Percentiles rank a stretch among this genome's conserved stretches.
Conservation (phyloP, 2,113 vertebrate genomes). For the Macaca fascicularis region DNA sequence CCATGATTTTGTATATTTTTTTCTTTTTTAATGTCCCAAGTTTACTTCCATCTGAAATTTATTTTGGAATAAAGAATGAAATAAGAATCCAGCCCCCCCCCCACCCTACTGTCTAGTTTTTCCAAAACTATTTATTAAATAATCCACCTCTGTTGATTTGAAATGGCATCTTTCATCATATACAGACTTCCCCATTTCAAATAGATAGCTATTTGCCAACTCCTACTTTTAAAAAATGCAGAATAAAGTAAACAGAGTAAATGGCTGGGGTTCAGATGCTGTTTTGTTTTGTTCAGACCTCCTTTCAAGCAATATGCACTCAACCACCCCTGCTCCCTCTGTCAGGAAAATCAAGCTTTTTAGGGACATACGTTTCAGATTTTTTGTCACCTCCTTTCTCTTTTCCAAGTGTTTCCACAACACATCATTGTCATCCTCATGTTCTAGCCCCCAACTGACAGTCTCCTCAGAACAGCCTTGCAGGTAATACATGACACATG, state of each 20-base stretch:
- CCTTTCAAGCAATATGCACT: background rate
- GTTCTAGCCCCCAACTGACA: background rate
- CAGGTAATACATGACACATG: background rate
- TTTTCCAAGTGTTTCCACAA: background rate
- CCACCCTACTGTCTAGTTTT: background rate
- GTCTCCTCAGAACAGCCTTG: background rate
- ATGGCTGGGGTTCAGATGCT: background rate
- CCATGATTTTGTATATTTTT: background rate
- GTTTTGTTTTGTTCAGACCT: background rate
- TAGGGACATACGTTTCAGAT: rapidly evolving
- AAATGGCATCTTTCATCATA: background rate
- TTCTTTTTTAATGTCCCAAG: background rate
- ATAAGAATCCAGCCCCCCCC: background rate
- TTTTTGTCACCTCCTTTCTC: background rate
- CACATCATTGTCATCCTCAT: background rate
- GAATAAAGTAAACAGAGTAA: background rate
- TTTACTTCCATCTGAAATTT: conserved; percentile 36
- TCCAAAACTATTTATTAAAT: background rate
- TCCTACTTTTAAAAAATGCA: background rate
- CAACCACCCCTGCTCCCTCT: background rate
- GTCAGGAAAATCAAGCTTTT: background rate
- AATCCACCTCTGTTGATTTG: background rate
- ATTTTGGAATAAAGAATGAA: conserved; percentile 41
- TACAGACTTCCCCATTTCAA: background rate
- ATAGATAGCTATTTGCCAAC: background rate